A percentile compares a stretch with the other conserved stretches of the same genome.
These are phyloP conservation scores for Sitobion miscanthi DNA, from an alignment of 1,140 invertebrate genomes.

Conservation along the genomic window DNA sequence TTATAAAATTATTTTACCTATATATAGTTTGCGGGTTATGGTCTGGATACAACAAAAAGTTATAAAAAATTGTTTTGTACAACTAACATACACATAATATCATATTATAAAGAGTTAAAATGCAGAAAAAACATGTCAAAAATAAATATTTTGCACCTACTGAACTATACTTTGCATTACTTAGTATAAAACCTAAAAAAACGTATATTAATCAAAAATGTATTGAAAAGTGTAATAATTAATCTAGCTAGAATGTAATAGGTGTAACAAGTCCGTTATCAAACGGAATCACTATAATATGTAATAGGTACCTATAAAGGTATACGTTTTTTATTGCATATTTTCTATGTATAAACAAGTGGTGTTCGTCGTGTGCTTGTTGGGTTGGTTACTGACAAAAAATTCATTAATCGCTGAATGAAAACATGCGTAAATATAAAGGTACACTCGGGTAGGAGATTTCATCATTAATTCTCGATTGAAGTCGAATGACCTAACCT, in stretches of 20 bases:
- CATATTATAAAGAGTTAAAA: background rate
- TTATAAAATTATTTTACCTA: background rate
- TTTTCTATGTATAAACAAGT: constrained; percentile 44
- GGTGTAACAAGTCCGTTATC: background rate
- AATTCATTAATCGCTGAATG: background rate
- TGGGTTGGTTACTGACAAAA: background rate
- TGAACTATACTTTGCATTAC: background rate
- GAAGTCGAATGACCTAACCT: background rate
- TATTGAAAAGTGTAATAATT: background rate
- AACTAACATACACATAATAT: background rate
- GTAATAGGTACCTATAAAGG: constrained; percentile 4
- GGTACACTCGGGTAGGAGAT: background rate
- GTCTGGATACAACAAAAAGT: background rate
- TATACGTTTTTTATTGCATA: constrained; percentile 14
- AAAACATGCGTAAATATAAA: background rate
- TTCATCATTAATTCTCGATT: background rate
- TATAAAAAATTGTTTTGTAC: background rate
- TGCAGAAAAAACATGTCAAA: background rate
- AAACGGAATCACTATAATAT: background rate
- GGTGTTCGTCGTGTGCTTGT: constrained; percentile 13
- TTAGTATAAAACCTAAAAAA: background rate
- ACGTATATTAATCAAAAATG: background rate
- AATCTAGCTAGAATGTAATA: background rate
- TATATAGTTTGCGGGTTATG: background rate
- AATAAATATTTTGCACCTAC: background rate